Evolutionary conservation across 1,140 invertebrate species (phyloP), one percentile per base, ranked within the genome.

Genomic region (Trinorchestia longiramus): DNA sequence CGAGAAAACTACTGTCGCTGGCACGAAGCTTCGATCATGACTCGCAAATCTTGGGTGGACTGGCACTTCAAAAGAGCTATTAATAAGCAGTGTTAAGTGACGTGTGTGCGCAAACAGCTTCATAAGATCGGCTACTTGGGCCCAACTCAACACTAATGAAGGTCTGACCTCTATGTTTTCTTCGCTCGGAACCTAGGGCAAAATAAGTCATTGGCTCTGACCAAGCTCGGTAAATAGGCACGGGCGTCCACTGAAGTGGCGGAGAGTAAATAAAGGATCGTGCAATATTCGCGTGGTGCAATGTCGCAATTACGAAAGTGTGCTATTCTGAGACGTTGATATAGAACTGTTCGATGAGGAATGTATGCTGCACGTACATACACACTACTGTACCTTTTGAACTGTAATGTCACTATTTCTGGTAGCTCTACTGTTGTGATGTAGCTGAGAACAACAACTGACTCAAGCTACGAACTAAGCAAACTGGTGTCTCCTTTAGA

Each of bases 41-140:
- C 62, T 77, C 62, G 15, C 62, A 77, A 91, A 42, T 91, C 41
- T 42, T 42, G 36, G 88, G 88, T 42, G 88, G 92, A 8, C 43
- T 44, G 43, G 92, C 92, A 94, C 8, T 94, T 94, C 40, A 94
- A 47, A 94, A n/a, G 43, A 40, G 92, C 92, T 45, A 94, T 94
- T 91, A 94, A 94, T 94, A 94, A 47, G 92, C 43, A 47, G 92
- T 94, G 92, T 94, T 94, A 94, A 94, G 92, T 94, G 92, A 94
- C 92, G 44, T 94, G 92, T 47, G 92, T 94, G 92, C 92, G 92
- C 44, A 94, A 94, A 94, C 92, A 94, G 92, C 92, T 45, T 43
- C 43, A 45, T 94, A 94, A 94, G 92, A 44, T 94, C 43, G 44
- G 92, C 92, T 94, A 94, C 92, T 94, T 94, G 92, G 92, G 92